These are phyloP conservation scores for Heliothis virescens DNA, from an alignment of 1,140 invertebrate species.

Conservation along the genomic window DNA sequence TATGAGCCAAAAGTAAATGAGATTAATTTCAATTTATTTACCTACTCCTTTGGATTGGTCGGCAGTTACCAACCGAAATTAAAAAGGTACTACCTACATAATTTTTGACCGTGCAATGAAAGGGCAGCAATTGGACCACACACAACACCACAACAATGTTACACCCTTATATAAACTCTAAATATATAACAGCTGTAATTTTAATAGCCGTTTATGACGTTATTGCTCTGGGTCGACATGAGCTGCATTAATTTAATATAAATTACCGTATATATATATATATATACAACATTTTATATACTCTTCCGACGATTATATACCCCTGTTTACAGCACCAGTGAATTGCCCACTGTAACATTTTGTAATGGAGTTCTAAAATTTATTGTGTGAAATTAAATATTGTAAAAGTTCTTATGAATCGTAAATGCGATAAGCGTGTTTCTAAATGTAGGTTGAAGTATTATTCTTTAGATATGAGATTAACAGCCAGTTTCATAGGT, in stretches of 20 bases:
- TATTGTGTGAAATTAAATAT: slow-evolving; percentile 27
- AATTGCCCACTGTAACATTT: slow-evolving; percentile 11
- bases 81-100: background rate
- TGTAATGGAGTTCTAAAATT: slow-evolving; percentile 28
- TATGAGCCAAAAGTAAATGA: too few relatives aligned
- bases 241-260: slow-evolving; percentile 68
- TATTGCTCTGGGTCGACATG: slow-evolving; percentile 61
- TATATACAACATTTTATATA: background rate
- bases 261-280: slow-evolving; percentile 55
- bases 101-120: background rate
- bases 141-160: slow-evolving; percentile 42
- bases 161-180: slow-evolving; percentile 52
- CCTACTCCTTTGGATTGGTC: too few relatives aligned
- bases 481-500: too few relatives aligned
- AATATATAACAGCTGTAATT: slow-evolving; percentile 59
- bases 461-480: too few relatives aligned
- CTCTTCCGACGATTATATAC: slow-evolving; percentile 21
- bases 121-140: slow-evolving; percentile 26
- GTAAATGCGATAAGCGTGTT: slow-evolving; percentile 12
- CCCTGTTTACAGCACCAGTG: background rate
- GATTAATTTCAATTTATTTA: too few relatives aligned
- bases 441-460: too few relatives aligned
- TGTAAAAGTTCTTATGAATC: slow-evolving; percentile 23
- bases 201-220: slow-evolving; percentile 57
- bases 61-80: too few relatives aligned